Conservation (phyloP, 1,140 invertebrate species). For the Globodera ellingtonae region DNA sequence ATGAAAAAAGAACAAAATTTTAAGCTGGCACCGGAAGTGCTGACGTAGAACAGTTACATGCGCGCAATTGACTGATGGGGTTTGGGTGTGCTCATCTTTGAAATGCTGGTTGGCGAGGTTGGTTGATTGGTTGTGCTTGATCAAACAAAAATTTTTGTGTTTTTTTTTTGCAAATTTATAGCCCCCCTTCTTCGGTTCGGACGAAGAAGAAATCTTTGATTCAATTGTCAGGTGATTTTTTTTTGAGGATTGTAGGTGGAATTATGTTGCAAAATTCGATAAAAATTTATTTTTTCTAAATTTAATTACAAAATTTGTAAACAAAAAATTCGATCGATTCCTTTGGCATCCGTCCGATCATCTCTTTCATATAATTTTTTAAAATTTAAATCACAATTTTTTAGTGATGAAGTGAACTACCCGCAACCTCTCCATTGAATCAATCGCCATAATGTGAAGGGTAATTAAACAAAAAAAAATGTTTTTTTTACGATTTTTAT, state of each 20-base stretch:
- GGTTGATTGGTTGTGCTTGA: background rate
- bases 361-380: too few species aligned
- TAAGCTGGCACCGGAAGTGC: constrained; percentile 88
- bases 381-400: background rate
- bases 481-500: constrained; percentile 66
- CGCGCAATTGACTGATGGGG: constrained; percentile 99
- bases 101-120: constrained; percentile 99
- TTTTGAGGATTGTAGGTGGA: too few species aligned
- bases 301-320: background rate
- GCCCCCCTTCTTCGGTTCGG: constrained; percentile 98
- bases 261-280: too few species aligned
- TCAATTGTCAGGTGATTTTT: constrained; percentile 99
- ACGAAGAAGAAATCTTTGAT: constrained; percentile 99
- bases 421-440: constrained; percentile 91
- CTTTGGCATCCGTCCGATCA: too few species aligned
- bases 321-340: too few species aligned
- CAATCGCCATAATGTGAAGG: constrained; percentile 96
- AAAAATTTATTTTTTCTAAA: too few species aligned
- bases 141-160: constrained; percentile 25
- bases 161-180: constrained; percentile 67
- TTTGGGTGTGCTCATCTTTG: constrained; percentile 96
- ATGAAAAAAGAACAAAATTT: too few species aligned
- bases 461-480: constrained; percentile 74
- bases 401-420: constrained; percentile 89
- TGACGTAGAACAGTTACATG: constrained; percentile 97